Conservation (phyloP, 2,113 vertebrate species). For the Rutilus rutilus region DNA sequence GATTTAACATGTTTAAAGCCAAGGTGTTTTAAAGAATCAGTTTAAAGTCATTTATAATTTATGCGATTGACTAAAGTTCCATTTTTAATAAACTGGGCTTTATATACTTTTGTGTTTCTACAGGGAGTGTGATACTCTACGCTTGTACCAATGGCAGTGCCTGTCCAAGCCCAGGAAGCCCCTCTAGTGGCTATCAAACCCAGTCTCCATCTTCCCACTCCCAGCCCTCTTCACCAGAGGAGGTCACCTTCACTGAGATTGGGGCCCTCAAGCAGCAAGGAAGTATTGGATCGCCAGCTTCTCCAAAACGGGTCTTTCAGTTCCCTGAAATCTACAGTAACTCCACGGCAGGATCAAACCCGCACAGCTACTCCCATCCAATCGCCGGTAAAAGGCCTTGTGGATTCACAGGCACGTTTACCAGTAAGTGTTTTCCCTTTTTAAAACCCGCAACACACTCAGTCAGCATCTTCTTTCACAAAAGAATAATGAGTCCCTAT, state of each 20-base stretch:
- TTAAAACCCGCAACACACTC: not conserved
- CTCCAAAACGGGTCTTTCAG: conserved; percentile 78
- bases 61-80: not conserved
- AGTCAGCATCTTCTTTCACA: not conserved
- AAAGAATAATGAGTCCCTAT: not conserved
- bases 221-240: conserved; percentile 81
- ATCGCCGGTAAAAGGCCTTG: conserved; percentile 73
- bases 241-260: conserved; percentile 79
- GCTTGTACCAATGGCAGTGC: conserved; percentile 74
- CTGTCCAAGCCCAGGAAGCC: conserved; percentile 79
- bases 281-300: conserved; percentile 58
- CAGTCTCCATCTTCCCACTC: conserved; percentile 80
- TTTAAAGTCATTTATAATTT: not conserved
- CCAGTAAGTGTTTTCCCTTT: conserved; percentile 66
- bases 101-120: conserved; percentile 10
- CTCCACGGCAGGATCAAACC: conserved; percentile 61
- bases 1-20: not conserved
- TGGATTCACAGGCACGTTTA: conserved; percentile 73
- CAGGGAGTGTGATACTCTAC: conserved; percentile 78
- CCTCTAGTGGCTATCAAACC: conserved; percentile 81
- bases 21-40: not conserved
- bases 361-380: conserved; percentile 71
- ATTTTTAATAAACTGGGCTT: not conserved
- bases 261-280: conserved; percentile 68
- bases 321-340: conserved; percentile 75